Evolutionary conservation across 1,140 invertebrate genomes (phyloP), one percentile per base, ranked within the genome.

Genomic region (Rhagoletis pomonella): DNA sequence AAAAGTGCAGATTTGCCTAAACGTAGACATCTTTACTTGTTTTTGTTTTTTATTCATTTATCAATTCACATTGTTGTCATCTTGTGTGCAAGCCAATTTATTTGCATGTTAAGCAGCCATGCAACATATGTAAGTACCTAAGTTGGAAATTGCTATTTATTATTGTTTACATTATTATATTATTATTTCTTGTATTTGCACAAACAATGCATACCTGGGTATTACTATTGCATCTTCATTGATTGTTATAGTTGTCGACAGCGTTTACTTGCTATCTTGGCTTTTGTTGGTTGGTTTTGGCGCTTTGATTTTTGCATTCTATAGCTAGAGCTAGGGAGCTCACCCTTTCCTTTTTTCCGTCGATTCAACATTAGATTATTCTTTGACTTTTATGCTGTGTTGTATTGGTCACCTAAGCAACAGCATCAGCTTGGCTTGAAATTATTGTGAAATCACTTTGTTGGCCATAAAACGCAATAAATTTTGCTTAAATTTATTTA

Each of bases 61-160:
- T 0, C 12, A 39, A 9, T 69, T 69, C 14, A 39, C 65, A 69
- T 81, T 81, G 47, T 81, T 55, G 73, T 10, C 44, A 81, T 55
- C 73, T 81, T 81, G 47, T 55, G 19, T n/a, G 9, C 5, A 17
- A 81, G n/a, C 17, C 47, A 81, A 81, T 81, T 81, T 81, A 81
- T 81, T 81, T 81, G 50, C 19, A 81, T 81, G 73, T 55, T 81
- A 81, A 81, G 47, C 47, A 81, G 5, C 73, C 6, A 14, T 67
- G 39, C 65, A 39, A 55, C 73, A 81, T 81, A 9, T 19, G 73
- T 58, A 19, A 50, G 42, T 55, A 67, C 39, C 4, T 55, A 50
- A 9, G 17, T 55, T n/a, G 2, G 12, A 10, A 42, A 3, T 12
- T 69, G 12, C 39, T 55, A 5, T 50, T 50, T 7, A 47, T 42